Conservation (phyloP, 2,113 vertebrate genomes). For the Corvus hawaiiensis region DNA sequence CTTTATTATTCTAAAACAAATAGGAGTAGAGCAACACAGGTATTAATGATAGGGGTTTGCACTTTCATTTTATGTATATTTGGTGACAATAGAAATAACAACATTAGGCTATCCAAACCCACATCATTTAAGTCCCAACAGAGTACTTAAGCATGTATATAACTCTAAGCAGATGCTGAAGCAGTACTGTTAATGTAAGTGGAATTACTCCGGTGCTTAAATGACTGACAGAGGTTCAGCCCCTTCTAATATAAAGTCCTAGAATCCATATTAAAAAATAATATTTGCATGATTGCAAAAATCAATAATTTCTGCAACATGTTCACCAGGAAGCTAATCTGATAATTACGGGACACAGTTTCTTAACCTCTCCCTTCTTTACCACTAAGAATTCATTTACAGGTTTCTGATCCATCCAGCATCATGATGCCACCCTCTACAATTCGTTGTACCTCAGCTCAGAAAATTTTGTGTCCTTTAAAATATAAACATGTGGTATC, state of each 20-base stretch:
- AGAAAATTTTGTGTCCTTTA: neutral
- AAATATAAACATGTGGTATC: neutral
- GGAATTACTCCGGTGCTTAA: neutral
- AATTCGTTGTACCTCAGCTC: neutral
- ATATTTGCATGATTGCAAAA: neutral
- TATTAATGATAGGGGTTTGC: slow-evolving; percentile 7
- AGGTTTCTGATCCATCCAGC: neutral
- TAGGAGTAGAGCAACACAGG: neutral
- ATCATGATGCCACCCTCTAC: neutral
- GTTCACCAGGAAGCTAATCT: neutral
- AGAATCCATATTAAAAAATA: neutral
- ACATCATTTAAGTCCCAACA: neutral
- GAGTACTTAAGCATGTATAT: neutral
- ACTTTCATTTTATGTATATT: neutral
- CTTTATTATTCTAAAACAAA: slow-evolving; percentile 33
- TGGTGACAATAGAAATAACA: neutral
- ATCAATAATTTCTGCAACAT: neutral
- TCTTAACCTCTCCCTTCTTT: neutral
- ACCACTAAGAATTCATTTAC: neutral
- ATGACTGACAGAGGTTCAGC: neutral
- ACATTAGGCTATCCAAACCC: neutral
- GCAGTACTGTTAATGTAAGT: neutral
- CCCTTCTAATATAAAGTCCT: neutral
- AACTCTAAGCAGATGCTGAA: neutral
- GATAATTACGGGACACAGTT: neutral